Conservation (phyloP, 2,797 vertebrate genomes). For the Amniataba percoides region DNA sequence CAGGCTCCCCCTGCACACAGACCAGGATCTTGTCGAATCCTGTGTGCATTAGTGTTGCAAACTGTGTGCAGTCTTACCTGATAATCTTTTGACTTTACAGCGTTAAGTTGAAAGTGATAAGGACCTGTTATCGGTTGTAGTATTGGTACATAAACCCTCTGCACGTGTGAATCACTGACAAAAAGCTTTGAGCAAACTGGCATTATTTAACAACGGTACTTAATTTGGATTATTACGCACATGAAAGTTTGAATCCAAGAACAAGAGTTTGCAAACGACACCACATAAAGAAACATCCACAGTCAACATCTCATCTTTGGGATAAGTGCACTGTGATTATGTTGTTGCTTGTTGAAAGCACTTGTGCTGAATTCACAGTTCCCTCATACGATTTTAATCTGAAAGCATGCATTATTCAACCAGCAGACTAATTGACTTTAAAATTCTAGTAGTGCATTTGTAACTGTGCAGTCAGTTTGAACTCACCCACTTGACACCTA, state of each 20-base stretch:
- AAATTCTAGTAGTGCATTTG: neutral
- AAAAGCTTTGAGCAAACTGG: neutral
- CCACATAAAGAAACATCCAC: neutral
- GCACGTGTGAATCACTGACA: neutral
- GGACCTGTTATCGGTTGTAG: conserved; percentile 15
- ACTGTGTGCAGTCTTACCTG: conserved; percentile 1
- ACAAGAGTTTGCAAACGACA: neutral
- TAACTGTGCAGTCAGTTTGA: conserved; percentile 3
- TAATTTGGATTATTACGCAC: neutral
- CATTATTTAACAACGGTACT: neutral
- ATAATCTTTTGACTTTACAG: conserved; percentile 14
- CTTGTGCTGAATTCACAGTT: neutral
- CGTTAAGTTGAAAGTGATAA: conserved; percentile 16
- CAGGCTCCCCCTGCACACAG: neutral
- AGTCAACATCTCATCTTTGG: conserved; percentile 12
- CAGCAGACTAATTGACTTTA: neutral
- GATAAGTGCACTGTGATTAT: neutral
- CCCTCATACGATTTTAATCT: neutral
- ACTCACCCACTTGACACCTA: conserved; percentile 10
- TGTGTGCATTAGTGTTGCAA: neutral
- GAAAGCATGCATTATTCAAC: neutral
- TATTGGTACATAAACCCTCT: conserved; percentile 18
- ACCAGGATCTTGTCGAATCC: conserved; percentile 5
- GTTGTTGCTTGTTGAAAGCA: neutral
- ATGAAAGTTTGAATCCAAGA: neutral